Evolutionary conservation across 2,888 invertebrate genomes (phyloP), one percentile per base, ranked within the genome.

Genomic region (Tyria jacobaeae): DNA sequence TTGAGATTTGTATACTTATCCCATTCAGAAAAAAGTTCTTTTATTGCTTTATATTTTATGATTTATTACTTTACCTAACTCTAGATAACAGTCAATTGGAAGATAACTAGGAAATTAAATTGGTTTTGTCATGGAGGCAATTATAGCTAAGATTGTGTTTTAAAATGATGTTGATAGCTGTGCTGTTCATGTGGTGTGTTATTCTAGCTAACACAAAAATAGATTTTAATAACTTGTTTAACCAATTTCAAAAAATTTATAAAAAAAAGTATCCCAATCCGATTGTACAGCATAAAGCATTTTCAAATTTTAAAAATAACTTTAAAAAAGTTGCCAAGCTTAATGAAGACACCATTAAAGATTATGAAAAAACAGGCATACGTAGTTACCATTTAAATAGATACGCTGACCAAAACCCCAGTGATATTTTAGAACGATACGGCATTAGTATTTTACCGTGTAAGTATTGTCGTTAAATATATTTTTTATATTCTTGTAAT

Each of bases 381-480:
- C 37, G 66, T 62, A 27, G 62, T 70, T 3, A 73, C 75, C n/a
- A 67, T 82, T 56, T 89, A 27, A 90, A 86, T 65, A 81, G 81
- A 63, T 83, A 83, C 72, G 87, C 86, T 53, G 90, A 90, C 81
- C 64, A 76, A 6, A 66, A 88, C 62, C 68, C 81, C 3, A 68
- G 69, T 17, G 78, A 83, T 56, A 61, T 88, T 59, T 69, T 81
- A 21, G 77, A 84, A 50, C 81, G 66, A 57, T 89, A 75, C 72
- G 88, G 78, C 12, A 52, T 90, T 54, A 67, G 68, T 17, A 48
- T 90, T 1, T 71, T 67, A 62, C 80, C 88, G 57, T 89, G 90
- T 90, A 78, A 85, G 89, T 85, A 44, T 17, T 44, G 3, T 17
- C 17, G 17, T 17, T 39, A 7, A n/a, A 39, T 5, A 1, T 17